Conservation (phyloP, 2,797 vertebrate species). For the Paramormyrops hopkinsi region DNA sequence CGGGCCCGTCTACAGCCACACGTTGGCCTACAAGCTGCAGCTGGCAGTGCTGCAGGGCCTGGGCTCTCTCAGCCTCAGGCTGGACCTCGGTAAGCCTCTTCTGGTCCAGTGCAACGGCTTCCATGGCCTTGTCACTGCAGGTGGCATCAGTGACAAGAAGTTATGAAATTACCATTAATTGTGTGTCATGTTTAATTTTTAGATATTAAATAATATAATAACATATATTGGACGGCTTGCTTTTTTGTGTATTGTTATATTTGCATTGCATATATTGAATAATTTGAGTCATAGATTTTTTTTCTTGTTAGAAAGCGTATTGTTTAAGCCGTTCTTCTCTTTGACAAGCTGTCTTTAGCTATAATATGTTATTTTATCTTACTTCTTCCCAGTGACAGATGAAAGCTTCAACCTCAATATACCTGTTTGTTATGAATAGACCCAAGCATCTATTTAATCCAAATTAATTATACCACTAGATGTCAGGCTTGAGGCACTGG, state of each 20-base stretch:
- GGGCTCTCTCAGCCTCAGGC: constrained; percentile 71
- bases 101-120: not conserved
- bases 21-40: constrained; percentile 84
- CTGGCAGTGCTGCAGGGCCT: constrained; percentile 80
- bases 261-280: not conserved
- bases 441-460: not conserved
- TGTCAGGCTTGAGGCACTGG: constrained; percentile 38
- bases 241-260: not conserved
- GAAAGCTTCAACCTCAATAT: not conserved
- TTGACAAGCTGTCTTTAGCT: not conserved
- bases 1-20: constrained; percentile 79
- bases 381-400: not conserved
- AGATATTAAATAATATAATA: not conserved
- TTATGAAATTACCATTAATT: not conserved
- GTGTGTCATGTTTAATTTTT: not conserved
- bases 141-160: not conserved
- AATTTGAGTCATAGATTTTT: not conserved
- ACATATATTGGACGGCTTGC: not conserved
- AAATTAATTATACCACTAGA: constrained; percentile 41
- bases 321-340: not conserved
- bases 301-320: not conserved
- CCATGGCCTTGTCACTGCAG: not conserved
- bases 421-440: not conserved
- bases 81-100: constrained; percentile 76
- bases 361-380: not conserved